Base-by-base conservation (phyloP, 2,113 vertebrate species). In the Salminus brasiliensis region DNA sequence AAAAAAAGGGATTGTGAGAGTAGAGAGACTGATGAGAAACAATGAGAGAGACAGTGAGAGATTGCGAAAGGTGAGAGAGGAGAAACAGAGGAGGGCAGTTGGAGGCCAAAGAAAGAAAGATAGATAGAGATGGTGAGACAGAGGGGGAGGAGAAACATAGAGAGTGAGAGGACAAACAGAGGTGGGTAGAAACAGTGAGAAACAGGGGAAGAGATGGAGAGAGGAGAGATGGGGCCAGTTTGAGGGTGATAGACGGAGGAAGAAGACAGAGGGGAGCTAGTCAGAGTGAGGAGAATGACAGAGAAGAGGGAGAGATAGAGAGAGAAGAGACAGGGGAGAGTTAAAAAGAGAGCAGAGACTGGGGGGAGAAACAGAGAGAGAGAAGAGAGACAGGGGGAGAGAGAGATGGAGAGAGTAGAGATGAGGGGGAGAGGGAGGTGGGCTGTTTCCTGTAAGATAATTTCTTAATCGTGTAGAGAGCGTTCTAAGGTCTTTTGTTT, bases 381-480 rank as follows among this genome's bases (percentile, higher is more conserved):
- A n/a, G n/a, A n/a, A 53, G 55, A 27, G 23, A 49, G 13, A n/a
- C n/a, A 65, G 16, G 8, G 36, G n/a, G 34, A 68, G 10, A 68
- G n/a, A 43, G 36, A 23, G 36, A 68, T 2, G 2, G 15, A 45
- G 10, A 1, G 25, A 57, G 27, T n/a, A n/a, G n/a, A n/a, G 43
- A 12, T 9, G 23, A 71, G 16, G 21, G 47, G 21, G 29, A 49
- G 21, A 11, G 11, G 16, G 23, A 67, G 8, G 21, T 52, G 18
- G 18, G 15, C 5, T 52, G 30, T 66, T 52, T 75, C 73, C 73
- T 49, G 29, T 57, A 57, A 77, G 25, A 32, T 77, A 55, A 68
- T 77, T 68, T 76, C 32, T n/a, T 70, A 30, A 43, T 57, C 16
- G 11, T 32, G 49, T 43, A 47, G 5, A 60, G 25, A 15, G 13